phyloP scores from a whole-genome alignment of 2,888 invertebrate genomes.

The Pachydiplax longipennis region DNA sequence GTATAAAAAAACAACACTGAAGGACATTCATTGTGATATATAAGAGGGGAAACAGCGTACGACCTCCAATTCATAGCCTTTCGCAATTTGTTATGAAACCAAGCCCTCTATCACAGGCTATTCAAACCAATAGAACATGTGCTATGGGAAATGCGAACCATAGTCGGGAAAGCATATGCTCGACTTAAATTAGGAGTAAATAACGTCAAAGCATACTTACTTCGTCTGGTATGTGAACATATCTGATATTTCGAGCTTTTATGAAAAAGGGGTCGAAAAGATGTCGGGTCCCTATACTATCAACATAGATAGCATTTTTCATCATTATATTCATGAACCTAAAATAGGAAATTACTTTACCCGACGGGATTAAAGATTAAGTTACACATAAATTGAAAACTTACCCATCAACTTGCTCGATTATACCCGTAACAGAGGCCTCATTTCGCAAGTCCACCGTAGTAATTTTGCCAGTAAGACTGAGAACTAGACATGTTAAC shows the following conservation, averaged over 20 bases:
- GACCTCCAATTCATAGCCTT: background rate
- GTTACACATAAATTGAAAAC: constrained; percentile 50
- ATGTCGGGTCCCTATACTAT: constrained; percentile 68
- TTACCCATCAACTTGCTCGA: constrained; percentile 72
- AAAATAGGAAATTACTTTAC: constrained; percentile 54
- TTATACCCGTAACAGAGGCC: constrained; percentile 67
- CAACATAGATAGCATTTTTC: constrained; percentile 68
- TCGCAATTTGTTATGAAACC: constrained; percentile 1
- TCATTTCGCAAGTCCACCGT: constrained; percentile 74
- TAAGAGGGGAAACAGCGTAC: background rate
- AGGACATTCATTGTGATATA: background rate
- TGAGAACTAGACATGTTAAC: constrained; percentile 69
- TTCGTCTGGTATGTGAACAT: constrained; percentile 70
- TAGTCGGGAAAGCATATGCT: constrained; percentile 1
- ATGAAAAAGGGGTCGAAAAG: constrained; percentile 70
- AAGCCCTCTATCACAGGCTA: constrained; percentile 5
- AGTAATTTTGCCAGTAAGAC: constrained; percentile 67
- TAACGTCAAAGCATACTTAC: constrained; percentile 49
- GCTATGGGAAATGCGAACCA: constrained; percentile 52
- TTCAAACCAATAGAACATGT: constrained; percentile 51
- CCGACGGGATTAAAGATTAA: background rate
- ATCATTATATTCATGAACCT: constrained; percentile 75
- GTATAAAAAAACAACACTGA: background rate
- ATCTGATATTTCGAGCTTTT: constrained; percentile 70
- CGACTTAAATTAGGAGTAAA: constrained; percentile 47